phyloP scores from a whole-genome alignment of 2,888 invertebrate species.

The Elmis aenea region DNA sequence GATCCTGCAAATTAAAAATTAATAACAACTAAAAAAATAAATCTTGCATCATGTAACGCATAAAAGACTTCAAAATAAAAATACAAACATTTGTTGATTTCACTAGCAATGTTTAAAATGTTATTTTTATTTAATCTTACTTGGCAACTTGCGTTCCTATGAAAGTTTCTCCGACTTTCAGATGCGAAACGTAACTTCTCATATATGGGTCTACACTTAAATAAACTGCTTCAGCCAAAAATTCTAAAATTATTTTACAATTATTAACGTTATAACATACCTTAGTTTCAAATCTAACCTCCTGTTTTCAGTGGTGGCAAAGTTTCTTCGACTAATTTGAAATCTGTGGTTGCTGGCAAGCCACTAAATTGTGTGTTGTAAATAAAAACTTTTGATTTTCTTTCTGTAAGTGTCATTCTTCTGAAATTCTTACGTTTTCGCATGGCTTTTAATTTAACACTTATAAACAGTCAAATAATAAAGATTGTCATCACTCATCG shows the following conservation, averaged over 20 bases:
- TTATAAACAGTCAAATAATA: too few relatives aligned
- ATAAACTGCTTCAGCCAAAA: slow-evolving; percentile 61
- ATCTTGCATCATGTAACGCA: background rate
- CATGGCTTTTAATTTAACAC: too few relatives aligned
- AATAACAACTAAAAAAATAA: slow-evolving; percentile 34
- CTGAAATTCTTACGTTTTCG: too few relatives aligned
- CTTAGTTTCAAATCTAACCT: slow-evolving; percentile 47
- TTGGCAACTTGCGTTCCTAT: slow-evolving; percentile 67
- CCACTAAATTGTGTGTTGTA: slow-evolving; percentile 61
- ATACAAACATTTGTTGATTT: too few relatives aligned
- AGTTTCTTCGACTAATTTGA: slow-evolving; percentile 61
- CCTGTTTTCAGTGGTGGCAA: slow-evolving; percentile 59
- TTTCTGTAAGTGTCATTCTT: background rate
- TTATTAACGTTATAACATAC: background rate
- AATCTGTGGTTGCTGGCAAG: slow-evolving; percentile 58
- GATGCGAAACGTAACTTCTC: slow-evolving; percentile 52
- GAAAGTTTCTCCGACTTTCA: slow-evolving; percentile 58
- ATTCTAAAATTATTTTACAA: slow-evolving; percentile 50
- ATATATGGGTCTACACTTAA: slow-evolving; percentile 71
- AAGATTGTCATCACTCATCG: too few relatives aligned
- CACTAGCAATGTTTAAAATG: too few relatives aligned
- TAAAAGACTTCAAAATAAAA: slow-evolving; percentile 1
- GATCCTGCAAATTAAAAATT: too few relatives aligned
- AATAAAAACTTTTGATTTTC: slow-evolving; percentile 29
- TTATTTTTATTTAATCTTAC: slow-evolving; percentile 43